Base-by-base conservation (phyloP, 2,797 vertebrate genomes). In the Squalus acanthias region DNA sequence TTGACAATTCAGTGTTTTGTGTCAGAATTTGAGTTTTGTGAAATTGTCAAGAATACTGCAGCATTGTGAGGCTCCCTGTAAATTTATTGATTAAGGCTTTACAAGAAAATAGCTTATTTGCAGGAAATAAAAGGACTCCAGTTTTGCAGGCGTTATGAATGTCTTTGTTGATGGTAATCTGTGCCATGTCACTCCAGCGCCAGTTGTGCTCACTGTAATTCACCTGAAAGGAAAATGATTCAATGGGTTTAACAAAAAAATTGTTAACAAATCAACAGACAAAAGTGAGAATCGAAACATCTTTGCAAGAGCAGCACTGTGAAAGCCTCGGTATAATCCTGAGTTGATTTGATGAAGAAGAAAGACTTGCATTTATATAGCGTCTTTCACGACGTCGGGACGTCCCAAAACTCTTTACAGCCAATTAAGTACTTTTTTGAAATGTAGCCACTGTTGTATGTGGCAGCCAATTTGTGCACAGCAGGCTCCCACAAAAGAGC, bases 81-180 rank as follows among this genome's bases (percentile, higher is more conserved):
- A 93, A 46, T 67, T 24, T 93, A 93, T 67, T 69, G 91, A 93
- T 93, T 69, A 67, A 67, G n/a, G 91, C 33, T 93, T 93, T 65
- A 9, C 13, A 92, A 92, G 60, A 92, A 92, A 65, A 92, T 92
- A 93, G 6, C 33, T 69, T 12, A 93, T 93, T 69, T 93, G 17
- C 22, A 69, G 33, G n/a, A 67, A 93, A 93, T 93, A 39, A 39
- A 39, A 39, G 39, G 39, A 39, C 39, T 39, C 39, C 39, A 39
- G 39, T 39, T 39, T 39, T 39, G 39, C 39, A 39, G 39, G 39
- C 39, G 39, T 39, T 39, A 39, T 93, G 60, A 93, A 93, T 93
- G 63, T 67, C 63, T 20, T 92, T 92, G 63, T 63, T 33, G 57
- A 63, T 92, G 33, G n/a, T 93, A 93, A 93, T 67, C 63, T 93